These are phyloP conservation scores for Dilophus febrilis DNA, from an alignment of 2,888 invertebrate species.

Conservation along the genomic window DNA sequence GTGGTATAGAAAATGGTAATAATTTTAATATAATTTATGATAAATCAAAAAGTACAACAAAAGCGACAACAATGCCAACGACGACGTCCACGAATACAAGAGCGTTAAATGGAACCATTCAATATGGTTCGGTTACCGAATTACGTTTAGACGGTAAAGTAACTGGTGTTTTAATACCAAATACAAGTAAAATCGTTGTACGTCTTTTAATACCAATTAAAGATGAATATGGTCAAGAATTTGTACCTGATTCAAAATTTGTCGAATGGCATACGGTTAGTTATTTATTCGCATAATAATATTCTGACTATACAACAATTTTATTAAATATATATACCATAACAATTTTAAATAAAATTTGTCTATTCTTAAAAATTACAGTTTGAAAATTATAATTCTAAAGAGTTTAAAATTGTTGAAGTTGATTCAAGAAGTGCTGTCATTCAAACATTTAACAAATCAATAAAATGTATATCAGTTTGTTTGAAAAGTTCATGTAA, in stretches of 20 bases:
- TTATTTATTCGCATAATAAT: no score
- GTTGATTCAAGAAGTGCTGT: constrained; percentile 23
- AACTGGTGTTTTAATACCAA: constrained; percentile 24
- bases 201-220: constrained; percentile 24
- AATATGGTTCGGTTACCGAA: constrained; percentile 10
- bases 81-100: constrained; percentile 13
- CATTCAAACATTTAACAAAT: constrained; percentile 11
- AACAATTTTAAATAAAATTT: no score
- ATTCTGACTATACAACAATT: background rate
- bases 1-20: background rate
- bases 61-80: constrained; percentile 10
- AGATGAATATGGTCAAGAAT: constrained; percentile 20
- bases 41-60: background rate
- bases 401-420: no score
- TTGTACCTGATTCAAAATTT: constrained; percentile 25
- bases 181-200: constrained; percentile 21
- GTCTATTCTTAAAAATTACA: no score
- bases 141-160: constrained; percentile 25
- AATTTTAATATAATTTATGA: no score
- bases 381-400: no score
- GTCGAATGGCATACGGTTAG: constrained; percentile 29
- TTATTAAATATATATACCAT: background rate
- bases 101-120: background rate
- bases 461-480: constrained; percentile 8
- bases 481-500: constrained; percentile 8